These are phyloP conservation scores for Clarias laeviceps DNA, from an alignment of 2,797 vertebrate genomes.

Conservation along the genomic window DNA sequence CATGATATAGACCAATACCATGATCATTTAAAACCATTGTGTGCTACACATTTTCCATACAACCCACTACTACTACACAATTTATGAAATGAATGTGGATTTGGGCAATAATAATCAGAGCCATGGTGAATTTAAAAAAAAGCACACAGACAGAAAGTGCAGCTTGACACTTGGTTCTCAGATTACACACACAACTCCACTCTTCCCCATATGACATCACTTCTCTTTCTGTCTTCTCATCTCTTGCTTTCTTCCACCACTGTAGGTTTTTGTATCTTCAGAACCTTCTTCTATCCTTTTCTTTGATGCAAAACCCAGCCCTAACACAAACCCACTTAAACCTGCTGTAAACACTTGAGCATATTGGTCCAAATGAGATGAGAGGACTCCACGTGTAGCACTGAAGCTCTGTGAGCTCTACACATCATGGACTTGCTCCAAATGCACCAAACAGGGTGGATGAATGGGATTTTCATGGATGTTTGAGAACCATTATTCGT, in stretches of 20 bases:
- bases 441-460: not conserved
- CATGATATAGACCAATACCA: not conserved
- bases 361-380: constrained; percentile 11
- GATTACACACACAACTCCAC: constrained; percentile 85
- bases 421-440: constrained; percentile 14
- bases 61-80: not conserved
- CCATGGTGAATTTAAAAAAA: not conserved
- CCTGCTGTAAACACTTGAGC: not conserved
- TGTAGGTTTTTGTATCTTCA: constrained; percentile 51
- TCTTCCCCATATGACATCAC: constrained; percentile 87
- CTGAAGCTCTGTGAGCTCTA: constrained; percentile 13
- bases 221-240: constrained; percentile 65
- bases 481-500: not conserved
- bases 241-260: constrained; percentile 54
- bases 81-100: constrained; percentile 83
- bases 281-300: constrained; percentile 39
- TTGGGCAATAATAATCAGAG: constrained; percentile 37
- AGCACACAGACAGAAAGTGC: constrained; percentile 79
- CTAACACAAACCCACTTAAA: constrained; percentile 9
- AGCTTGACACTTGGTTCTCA: constrained; percentile 92
- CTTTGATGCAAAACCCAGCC: not conserved
- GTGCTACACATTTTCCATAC: not conserved
- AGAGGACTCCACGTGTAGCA: constrained; percentile 2
- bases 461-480: constrained; percentile 53
- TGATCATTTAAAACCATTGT: not conserved